Evolutionary conservation across 2,113 vertebrate genomes (phyloP).

Genomic region (Egretta garzetta): DNA sequence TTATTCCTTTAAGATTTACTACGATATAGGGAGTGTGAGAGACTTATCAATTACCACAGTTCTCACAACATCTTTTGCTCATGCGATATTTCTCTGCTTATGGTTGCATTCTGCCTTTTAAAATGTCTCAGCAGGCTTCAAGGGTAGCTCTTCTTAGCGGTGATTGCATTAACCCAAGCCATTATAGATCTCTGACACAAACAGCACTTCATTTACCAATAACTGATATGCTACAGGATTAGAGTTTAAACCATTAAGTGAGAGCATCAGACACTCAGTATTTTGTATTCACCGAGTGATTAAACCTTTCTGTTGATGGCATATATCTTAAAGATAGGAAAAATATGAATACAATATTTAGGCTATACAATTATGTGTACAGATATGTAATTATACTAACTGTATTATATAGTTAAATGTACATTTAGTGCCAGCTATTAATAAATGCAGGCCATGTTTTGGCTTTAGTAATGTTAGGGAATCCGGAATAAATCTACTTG

Average conservation of each 20-base stretch:
- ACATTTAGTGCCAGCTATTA: neutral
- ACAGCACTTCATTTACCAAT: neutral
- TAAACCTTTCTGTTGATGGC: neutral
- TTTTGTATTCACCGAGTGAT: neutral
- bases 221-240: neutral
- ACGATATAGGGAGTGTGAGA: neutral
- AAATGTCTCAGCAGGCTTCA: neutral
- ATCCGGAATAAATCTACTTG: neutral
- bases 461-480: neutral
- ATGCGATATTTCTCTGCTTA: neutral
- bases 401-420: neutral
- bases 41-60: neutral
- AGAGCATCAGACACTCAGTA: neutral
- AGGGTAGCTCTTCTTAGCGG: neutral
- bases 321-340: neutral
- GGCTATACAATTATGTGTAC: neutral
- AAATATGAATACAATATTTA: neutral
- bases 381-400: neutral
- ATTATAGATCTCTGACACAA: neutral
- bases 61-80: neutral
- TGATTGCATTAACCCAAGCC: neutral
- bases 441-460: neutral
- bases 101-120: neutral
- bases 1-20: neutral
- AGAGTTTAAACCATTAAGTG: neutral